phyloP scores from a whole-genome alignment of 2,888 invertebrate species.

The Mamestra brassicae region DNA sequence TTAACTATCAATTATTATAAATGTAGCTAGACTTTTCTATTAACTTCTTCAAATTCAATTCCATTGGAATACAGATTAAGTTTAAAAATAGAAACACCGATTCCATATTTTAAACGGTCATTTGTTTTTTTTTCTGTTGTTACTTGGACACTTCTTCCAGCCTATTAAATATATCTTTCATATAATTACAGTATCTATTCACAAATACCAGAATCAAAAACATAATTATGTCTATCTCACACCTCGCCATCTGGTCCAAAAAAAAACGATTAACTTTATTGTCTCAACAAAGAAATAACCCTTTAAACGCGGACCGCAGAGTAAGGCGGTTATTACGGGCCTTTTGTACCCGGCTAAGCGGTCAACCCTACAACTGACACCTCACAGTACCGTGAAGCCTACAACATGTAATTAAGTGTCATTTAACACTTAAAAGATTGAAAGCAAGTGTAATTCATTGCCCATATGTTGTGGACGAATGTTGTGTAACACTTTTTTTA shows the following conservation, averaged over 20 bases:
- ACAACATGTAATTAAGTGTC: slow-evolving; percentile 84
- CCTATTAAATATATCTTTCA: neutral
- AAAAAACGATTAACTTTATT: slow-evolving; percentile 70
- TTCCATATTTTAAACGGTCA: neutral
- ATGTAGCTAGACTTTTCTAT: neutral
- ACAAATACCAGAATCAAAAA: slow-evolving; percentile 32
- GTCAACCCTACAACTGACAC: slow-evolving; percentile 89
- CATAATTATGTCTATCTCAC: slow-evolving; percentile 33
- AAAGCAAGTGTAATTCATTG: slow-evolving; percentile 83
- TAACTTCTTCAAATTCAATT: slow-evolving; percentile 10
- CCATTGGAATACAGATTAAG: neutral
- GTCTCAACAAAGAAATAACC: slow-evolving; percentile 78
- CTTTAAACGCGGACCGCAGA: slow-evolving; percentile 76
- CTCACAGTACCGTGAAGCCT: slow-evolving; percentile 82
- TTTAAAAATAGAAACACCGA: slow-evolving; percentile 4
- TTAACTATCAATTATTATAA: slow-evolving; percentile 18
- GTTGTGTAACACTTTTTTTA: slow-evolving; percentile 70
- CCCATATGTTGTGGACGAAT: slow-evolving; percentile 82
- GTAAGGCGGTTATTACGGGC: slow-evolving; percentile 68
- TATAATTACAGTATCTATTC: slow-evolving; percentile 39
- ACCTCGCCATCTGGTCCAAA: slow-evolving; percentile 59
- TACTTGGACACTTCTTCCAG: neutral
- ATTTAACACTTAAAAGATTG: slow-evolving; percentile 82
- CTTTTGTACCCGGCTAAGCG: slow-evolving; percentile 82
- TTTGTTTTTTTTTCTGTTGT: neutral